Conservation (phyloP, 2,888 invertebrate species). For the Agrypnus murinus region DNA sequence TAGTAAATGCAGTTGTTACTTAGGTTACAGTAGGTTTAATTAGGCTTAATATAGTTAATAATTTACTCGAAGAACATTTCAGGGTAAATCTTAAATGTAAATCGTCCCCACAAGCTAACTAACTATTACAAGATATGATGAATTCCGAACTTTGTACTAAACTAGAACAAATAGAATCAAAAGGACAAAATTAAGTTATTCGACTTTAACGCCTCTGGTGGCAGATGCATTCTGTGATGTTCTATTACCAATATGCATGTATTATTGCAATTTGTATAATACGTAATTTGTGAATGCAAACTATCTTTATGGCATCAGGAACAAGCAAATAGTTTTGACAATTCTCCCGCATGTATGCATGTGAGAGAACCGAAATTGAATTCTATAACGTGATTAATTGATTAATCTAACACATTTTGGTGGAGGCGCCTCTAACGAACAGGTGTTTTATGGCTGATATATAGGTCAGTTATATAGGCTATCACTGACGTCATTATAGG, state of each 20-base stretch:
- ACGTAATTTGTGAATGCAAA: constrained; percentile 57
- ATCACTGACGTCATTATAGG: too few relatives aligned
- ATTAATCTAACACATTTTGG: constrained; percentile 27
- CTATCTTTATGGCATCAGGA: constrained; percentile 35
- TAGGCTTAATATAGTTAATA: constrained; percentile 48
- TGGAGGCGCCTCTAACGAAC: not conserved
- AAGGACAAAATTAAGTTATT: constrained; percentile 57
- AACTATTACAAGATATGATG: constrained; percentile 52
- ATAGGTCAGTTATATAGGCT: too few relatives aligned
- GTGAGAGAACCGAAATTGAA: constrained; percentile 25
- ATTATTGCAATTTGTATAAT: constrained; percentile 62
- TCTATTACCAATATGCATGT: constrained; percentile 60
- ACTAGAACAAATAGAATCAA: constrained; percentile 54
- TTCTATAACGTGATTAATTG: constrained; percentile 34
- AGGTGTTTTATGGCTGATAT: not conserved
- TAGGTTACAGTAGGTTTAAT: constrained; percentile 40
- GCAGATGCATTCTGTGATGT: constrained; percentile 55
- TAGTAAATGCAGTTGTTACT: constrained; percentile 33
- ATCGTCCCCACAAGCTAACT: constrained; percentile 50
- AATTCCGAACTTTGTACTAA: constrained; percentile 49
- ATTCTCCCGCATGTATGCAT: constrained; percentile 31
- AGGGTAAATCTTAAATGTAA: constrained; percentile 51
- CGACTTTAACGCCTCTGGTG: constrained; percentile 57
- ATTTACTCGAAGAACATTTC: constrained; percentile 49
- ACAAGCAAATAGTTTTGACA: constrained; percentile 16